A percentile compares a stretch with the other conserved stretches of the same genome.
Conservation (phyloP, 2,113 vertebrate species). For the Paraplagusia blochii region DNA sequence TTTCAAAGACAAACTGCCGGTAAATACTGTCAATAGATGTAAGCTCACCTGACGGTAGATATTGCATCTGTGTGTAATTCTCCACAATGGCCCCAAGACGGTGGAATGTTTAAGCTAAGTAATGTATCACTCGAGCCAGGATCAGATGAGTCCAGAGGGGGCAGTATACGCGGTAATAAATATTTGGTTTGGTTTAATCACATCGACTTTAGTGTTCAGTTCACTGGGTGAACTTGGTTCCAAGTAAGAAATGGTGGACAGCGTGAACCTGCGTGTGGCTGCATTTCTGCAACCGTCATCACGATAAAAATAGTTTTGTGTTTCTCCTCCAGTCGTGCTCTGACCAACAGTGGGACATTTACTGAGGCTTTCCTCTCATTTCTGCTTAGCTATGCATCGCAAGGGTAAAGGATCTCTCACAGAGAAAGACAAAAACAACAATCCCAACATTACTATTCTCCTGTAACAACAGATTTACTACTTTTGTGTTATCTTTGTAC, state of each 20-base stretch:
- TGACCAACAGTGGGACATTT: background rate
- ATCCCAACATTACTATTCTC: no score
- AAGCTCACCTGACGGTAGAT: background rate
- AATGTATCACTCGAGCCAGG: constrained; percentile 1
- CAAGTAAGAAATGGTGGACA: background rate
- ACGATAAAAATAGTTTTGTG: background rate
- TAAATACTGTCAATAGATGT: background rate
- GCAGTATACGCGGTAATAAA: constrained; percentile 12
- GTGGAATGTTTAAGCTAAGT: constrained; percentile 18
- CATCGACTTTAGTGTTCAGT: constrained; percentile 5
- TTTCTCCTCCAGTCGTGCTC: background rate
- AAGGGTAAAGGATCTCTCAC: no score
- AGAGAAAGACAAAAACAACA: no score
- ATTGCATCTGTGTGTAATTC: background rate
- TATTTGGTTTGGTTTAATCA: constrained; percentile 15
- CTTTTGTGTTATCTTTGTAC: no score
- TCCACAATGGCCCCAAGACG: background rate
- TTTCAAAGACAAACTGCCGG: constrained; percentile 5
- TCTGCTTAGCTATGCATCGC: background rate
- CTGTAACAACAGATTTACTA: no score
- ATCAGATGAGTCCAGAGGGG: constrained; percentile 12
- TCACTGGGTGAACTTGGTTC: background rate
- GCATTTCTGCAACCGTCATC: background rate
- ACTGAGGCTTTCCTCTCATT: background rate
- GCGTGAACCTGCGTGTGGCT: constrained; percentile 7